Evolutionary conservation across 2,113 vertebrate species (phyloP).

Genomic region (Nycticryphes semicollaris): DNA sequence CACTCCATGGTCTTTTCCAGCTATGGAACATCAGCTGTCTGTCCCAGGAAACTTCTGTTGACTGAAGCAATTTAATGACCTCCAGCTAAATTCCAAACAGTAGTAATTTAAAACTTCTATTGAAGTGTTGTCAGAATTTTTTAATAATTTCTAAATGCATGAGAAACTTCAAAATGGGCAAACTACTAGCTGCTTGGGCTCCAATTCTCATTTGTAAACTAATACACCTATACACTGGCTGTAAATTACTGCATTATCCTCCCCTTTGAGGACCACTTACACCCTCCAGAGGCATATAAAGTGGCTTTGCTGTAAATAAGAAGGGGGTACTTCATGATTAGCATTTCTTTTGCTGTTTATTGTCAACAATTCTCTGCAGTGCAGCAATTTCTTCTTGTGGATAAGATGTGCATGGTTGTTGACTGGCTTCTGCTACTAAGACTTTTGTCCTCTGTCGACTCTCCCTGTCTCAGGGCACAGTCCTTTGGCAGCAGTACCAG

Average conservation of each 20-base stretch:
- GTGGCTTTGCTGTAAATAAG: neutral
- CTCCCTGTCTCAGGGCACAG: neutral
- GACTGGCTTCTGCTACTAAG: neutral
- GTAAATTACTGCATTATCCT: neutral
- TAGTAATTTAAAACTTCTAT: neutral
- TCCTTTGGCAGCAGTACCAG: rapidly evolving
- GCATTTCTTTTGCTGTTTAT: neutral
- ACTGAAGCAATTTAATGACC: neutral
- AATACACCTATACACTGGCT: neutral
- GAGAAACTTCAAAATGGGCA: neutral
- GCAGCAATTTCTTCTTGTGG: neutral
- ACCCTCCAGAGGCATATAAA: neutral
- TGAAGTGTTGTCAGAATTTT: neutral
- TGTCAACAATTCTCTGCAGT: neutral
- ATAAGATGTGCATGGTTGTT: neutral
- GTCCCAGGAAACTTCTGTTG: neutral
- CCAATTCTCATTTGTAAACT: neutral
- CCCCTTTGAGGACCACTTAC: neutral
- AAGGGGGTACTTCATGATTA: neutral
- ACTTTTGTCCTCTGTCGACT: neutral
- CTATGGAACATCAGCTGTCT: neutral
- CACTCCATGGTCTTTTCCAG: neutral
- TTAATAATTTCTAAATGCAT: neutral
- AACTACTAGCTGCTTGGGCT: neutral
- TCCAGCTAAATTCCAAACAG: neutral